Evolutionary conservation across 2,797 vertebrate genomes (phyloP), one percentile per base, ranked within the genome.

Genomic region (Meriones psammophilus): DNA sequence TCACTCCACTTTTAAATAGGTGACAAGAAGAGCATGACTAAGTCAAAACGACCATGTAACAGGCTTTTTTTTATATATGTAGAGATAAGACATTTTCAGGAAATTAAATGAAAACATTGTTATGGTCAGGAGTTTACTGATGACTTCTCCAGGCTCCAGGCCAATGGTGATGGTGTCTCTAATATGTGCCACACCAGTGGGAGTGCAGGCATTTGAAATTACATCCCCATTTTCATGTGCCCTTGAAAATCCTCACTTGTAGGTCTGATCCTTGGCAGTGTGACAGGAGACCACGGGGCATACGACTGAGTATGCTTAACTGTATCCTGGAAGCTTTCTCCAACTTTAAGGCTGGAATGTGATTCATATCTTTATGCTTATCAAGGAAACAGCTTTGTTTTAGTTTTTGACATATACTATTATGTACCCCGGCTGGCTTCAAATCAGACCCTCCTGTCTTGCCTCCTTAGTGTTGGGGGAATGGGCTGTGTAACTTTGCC

Each of bases 161-260:
- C 36, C 58, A 92, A 88, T 15, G 50, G 20, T 95, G 68, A 14
- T 93, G 39, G 74, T 84, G 68, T 76, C 15, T 66, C 50, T 84
- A 74, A 26, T 17, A 36, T 20, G 14, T 54, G 66, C 71, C 76
- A 24, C 58, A 83, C 71, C 79, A 84, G 76, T 84, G 39, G 76
- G 88, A 92, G 56, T 84, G 36, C 46, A 95, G 79, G 88, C 87
- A 84, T 80, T 96, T 94, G 92, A 80, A 73, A 92, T 94, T 97
- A 94, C n/a, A 12, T 14, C 56, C 60, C 39, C 17, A 39, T 94
- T 97, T 94, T 96, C 92, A 96, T 94, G 92, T 71, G 91, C 50
- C 92, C 86, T 97, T 97, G 96, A 96, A 86, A 96, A 83, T 60
- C 86, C 54, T 92, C 50, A 77, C 62, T 56, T 81, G 26, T 88